Evolutionary conservation across 2,113 vertebrate genomes (phyloP), one percentile per base, ranked within the genome.

Genomic region (Crotalus horridus): DNA sequence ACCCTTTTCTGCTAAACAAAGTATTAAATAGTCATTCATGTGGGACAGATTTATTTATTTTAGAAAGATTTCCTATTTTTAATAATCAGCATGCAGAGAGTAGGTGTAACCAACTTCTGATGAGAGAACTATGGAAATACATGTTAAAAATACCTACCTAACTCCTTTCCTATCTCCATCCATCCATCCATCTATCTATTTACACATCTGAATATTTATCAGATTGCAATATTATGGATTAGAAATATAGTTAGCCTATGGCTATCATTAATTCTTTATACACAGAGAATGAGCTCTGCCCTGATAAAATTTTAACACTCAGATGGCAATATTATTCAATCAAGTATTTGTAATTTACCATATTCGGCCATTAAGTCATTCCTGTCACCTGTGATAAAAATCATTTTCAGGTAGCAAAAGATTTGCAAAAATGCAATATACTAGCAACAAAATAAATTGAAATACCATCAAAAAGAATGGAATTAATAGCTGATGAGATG

Each of bases 41-140:
- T 97, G 97, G 96, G 97, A 97, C 97, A 97, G 97, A 98, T 98
- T 97, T 98, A 97, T 98, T 98, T 98, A 98, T 97, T 97, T 97
- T 97, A 96, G 97, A 97, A 97, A 97, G 97, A 98, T 97, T 97
- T 97, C 96, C 98, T 98, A 97, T 98, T 98, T 98, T 97, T 98
- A 98, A 98, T 98, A 97, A 98, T 96, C 96, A 97, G 97, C 97
- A 97, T 97, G 96, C 96, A 97, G 97, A 96, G 97, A 97, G 98
- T 97, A 96, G 95, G 96, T 96, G 96, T 97, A 97, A 97, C 96
- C 96, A 97, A 97, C 93, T 96, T 96, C 96, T 98, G 97, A 98
- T 98, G 97, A 97, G 96, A 96, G 96, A 97, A 97, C 97, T 97
- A 97, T 96, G 96, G 96, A 95, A 93, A 95, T 96, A 95, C 97